phyloP scores from a whole-genome alignment of 2,797 vertebrate species.

The Ceryle rudis region DNA sequence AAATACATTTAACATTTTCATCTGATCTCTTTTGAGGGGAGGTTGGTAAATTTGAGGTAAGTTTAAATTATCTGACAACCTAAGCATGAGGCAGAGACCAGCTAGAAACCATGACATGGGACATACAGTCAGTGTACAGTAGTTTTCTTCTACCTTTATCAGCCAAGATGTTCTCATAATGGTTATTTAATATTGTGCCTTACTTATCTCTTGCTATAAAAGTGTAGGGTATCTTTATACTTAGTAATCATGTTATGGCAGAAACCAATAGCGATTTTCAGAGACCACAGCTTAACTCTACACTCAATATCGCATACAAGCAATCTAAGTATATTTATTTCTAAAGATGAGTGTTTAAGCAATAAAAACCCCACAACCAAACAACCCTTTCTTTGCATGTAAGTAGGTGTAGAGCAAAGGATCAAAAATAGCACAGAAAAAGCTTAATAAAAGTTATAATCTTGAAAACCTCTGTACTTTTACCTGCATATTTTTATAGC shows the following conservation, averaged over 20 bases:
- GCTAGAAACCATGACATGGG: background rate
- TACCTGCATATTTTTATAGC: slow-evolving; percentile 91
- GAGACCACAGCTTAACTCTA: background rate
- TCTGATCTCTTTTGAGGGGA: background rate
- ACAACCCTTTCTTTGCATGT: background rate
- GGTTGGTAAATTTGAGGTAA: background rate
- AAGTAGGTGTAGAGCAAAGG: background rate
- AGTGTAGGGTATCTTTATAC: background rate
- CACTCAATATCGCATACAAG: background rate
- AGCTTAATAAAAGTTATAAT: background rate
- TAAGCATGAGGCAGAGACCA: background rate
- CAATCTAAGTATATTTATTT: background rate
- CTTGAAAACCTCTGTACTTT: background rate
- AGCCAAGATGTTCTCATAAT: background rate
- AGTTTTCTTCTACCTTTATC: background rate
- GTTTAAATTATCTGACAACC: background rate
- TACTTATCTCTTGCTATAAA: background rate
- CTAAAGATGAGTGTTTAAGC: no score
- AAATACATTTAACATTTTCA: background rate
- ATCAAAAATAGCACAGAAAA: background rate
- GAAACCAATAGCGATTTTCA: background rate
- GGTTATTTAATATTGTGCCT: background rate
- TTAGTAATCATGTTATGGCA: background rate
- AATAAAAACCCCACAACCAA: background rate
- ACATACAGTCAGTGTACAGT: background rate